These are phyloP conservation scores for Alviniconcha strummeri DNA, from an alignment of 2,888 invertebrate genomes.

Conservation along the genomic window DNA sequence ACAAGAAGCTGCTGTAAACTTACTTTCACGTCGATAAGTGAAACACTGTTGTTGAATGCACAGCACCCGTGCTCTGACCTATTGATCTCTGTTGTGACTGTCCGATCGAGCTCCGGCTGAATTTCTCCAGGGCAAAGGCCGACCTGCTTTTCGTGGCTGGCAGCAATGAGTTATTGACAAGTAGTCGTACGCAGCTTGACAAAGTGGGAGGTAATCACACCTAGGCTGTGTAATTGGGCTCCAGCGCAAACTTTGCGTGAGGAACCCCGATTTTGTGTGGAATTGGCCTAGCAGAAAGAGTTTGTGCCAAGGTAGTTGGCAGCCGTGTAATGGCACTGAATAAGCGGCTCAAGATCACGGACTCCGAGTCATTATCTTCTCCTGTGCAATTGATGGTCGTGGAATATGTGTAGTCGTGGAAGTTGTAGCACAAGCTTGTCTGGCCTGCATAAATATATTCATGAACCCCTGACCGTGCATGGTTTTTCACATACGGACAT, in stretches of 20 bases:
- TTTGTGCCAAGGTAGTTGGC: background rate
- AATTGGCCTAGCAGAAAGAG: background rate
- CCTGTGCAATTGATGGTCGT: background rate
- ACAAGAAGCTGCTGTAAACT: background rate
- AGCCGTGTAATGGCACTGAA: background rate
- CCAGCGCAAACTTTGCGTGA: background rate
- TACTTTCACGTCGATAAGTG: background rate
- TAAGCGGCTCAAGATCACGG: background rate
- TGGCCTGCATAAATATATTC: background rate
- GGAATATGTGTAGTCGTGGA: background rate
- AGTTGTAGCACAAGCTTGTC: background rate
- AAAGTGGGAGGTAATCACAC: background rate
- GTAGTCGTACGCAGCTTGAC: too few species aligned
- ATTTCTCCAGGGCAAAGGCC: too few species aligned
- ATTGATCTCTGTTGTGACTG: background rate
- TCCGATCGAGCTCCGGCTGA: too few species aligned
- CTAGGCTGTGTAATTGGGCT: background rate
- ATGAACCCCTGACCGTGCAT: background rate
- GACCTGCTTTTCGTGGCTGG: too few species aligned
- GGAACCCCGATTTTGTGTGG: too few species aligned
- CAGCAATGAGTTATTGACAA: too few species aligned
- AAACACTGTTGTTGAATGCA: background rate
- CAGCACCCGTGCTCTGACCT: background rate
- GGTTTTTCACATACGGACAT: background rate
- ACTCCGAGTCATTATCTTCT: background rate